These are phyloP conservation scores for Oreochromis grahami DNA, from an alignment of 2,797 vertebrate species.

Conservation along the genomic window DNA sequence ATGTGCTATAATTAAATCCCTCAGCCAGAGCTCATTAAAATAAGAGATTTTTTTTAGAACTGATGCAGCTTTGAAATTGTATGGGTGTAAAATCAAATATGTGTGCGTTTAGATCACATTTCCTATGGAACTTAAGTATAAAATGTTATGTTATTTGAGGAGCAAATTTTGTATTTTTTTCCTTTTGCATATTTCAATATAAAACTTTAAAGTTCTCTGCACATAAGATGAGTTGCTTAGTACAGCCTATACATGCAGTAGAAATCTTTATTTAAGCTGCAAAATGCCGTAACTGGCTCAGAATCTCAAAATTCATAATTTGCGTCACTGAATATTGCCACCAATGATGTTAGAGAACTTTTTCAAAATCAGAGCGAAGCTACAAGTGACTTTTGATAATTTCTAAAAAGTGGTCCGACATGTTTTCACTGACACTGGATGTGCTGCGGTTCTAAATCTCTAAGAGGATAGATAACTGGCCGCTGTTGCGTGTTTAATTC, in stretches of 20 bases:
- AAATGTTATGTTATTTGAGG: background rate
- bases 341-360: background rate
- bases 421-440: background rate
- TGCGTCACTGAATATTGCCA: background rate
- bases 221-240: background rate
- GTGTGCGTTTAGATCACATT: background rate
- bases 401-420: background rate
- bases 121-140: background rate
- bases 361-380: background rate
- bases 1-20: background rate
- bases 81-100: background rate
- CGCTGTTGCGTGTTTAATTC: background rate
- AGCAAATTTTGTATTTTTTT: background rate
- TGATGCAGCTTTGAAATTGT: background rate
- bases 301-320: background rate
- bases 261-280: background rate
- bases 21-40: background rate
- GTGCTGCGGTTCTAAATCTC: background rate
- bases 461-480: too few relatives aligned
- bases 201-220: background rate
- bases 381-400: background rate
- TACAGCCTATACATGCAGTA: background rate
- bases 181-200: background rate
- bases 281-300: background rate
- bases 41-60: background rate